Evolutionary conservation across 2,888 invertebrate species (phyloP).

Genomic region (Salpingus planirostris): DNA sequence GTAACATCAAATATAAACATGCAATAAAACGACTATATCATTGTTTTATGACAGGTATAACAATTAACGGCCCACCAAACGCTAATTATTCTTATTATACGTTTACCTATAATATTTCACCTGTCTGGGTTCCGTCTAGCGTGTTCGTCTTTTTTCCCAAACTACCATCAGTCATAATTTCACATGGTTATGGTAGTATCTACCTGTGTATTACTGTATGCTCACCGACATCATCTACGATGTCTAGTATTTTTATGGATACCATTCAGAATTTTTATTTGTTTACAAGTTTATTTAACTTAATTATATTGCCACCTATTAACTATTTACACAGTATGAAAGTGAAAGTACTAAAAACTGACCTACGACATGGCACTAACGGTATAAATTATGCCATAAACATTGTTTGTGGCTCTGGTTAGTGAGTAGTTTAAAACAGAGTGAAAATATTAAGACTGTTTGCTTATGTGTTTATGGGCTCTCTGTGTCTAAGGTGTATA

Average conservation of each 20-base stretch:
- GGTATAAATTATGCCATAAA: constrained; percentile 38
- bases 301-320: constrained; percentile 38
- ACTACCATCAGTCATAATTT: constrained; percentile 18
- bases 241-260: constrained; percentile 32
- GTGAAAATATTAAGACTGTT: constrained; percentile 34
- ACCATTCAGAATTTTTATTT: constrained; percentile 37
- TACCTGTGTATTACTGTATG: no score
- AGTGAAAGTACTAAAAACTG: constrained; percentile 40
- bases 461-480: constrained; percentile 31
- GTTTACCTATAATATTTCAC: constrained; percentile 19
- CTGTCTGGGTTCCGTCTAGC: constrained; percentile 22
- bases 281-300: constrained; percentile 40
- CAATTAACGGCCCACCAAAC: constrained; percentile 34
- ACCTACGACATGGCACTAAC: constrained; percentile 26
- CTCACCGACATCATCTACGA: no score
- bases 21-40: constrained; percentile 34
- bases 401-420: constrained; percentile 39
- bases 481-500: constrained; percentile 28
- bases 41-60: constrained; percentile 34
- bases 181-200: neutral
- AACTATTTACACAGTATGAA: constrained; percentile 39
- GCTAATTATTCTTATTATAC: constrained; percentile 33
- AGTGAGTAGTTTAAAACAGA: constrained; percentile 38
- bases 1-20: constrained; percentile 28
- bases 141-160: no score